Base-by-base conservation (phyloP, 1,140 invertebrate genomes). In the Streblospio benedicti region DNA sequence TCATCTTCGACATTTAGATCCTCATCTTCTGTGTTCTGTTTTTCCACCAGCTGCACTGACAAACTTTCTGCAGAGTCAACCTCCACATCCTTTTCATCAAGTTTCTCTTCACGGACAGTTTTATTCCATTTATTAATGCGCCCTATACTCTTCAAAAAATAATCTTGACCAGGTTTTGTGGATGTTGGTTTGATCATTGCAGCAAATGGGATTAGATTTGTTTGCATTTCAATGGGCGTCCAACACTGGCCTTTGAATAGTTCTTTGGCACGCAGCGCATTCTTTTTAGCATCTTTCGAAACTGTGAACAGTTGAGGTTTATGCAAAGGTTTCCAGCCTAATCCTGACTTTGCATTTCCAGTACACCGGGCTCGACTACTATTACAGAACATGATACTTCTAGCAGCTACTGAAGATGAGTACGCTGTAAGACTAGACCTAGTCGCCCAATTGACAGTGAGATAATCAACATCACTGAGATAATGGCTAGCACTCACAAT, bases 271-370 rank as follows among this genome's bases (percentile, higher is more conserved):
- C 57, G 69, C 72, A 61, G 20, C 59, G 59, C 23, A 59, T 38
- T 52, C 30, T 1, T 33, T 9, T 57, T 50, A 32, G 14, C 27
- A 43, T 51, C 4, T 69, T 68, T 75, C 38, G 51, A 59, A 12
- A 59, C 51, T 9, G 62, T 50, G 43, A 71, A 76, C 69, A 68
- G 71, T 60, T 71, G 71, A 20, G 73, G 73, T 60, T 75, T 76
- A 60, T 76, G 70, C 20, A 76, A 59, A 27, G 74, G 74, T 60
- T 64, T 67, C 74, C 74, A 76, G n/a, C 71, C 72, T 6, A 66
- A 53, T 1, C 69, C 69, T 31, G 63, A 64, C 14, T 68, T 56
- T 27, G 20, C 44, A n/a, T 62, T 54, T 5, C 18, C 35, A 33
- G 64, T 62, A 59, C 66, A 61, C 25, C 59, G 60, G 33, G 63